phyloP scores from a whole-genome alignment of 2,113 vertebrate genomes.

The Anser brachyrhynchus region DNA sequence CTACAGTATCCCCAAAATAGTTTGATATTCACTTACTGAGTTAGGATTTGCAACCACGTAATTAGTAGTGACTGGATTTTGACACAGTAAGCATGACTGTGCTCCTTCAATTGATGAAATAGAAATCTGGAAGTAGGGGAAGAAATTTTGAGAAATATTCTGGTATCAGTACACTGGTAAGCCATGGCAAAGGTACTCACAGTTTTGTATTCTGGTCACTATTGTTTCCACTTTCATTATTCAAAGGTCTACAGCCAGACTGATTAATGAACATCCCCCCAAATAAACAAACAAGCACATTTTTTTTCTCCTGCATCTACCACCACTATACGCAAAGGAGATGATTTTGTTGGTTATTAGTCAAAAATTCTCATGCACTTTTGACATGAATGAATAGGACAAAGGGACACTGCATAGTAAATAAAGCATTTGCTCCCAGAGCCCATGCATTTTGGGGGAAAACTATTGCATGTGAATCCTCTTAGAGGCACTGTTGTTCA shows the following conservation, averaged over 20 bases:
- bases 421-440: neutral
- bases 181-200: neutral
- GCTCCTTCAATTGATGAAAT: constrained; percentile 10
- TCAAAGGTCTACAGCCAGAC: accelerated
- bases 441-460: neutral
- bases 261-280: neutral
- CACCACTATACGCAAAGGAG: neutral
- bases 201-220: neutral
- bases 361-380: neutral
- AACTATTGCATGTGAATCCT: constrained; percentile 19
- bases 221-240: neutral
- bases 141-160: neutral
- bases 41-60: constrained; percentile 21
- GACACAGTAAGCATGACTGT: neutral
- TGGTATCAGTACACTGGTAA: neutral
- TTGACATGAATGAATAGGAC: neutral
- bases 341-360: neutral
- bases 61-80: constrained; percentile 45
- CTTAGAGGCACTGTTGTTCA: constrained; percentile 57
- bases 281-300: neutral
- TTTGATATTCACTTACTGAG: constrained; percentile 23
- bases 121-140: neutral
- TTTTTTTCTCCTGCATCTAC: neutral
- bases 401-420: neutral
- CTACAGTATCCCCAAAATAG: neutral